Evolutionary conservation across 1,140 invertebrate genomes (phyloP), one percentile per base, ranked within the genome.

Genomic region (Diuraphis noxia): DNA sequence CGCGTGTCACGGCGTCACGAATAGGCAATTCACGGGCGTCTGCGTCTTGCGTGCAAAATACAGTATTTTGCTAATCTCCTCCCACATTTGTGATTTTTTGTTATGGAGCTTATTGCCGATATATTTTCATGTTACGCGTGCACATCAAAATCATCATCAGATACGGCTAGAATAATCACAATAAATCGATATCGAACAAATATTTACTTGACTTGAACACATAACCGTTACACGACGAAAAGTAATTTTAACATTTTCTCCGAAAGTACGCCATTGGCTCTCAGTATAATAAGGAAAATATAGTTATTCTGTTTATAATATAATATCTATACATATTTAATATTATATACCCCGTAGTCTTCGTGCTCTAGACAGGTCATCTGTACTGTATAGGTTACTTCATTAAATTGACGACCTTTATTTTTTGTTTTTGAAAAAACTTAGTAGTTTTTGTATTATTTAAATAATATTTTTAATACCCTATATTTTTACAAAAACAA

Each of bases 11-110:
- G 81, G 86, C 49, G 85, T 82, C 30, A 34, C 88, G 46, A 91
- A 92, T 91, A 88, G 85, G 89, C 89, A 92, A 85, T 79, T 85
- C 72, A 90, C 25, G 89, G 77, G 90, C 88, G 46, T 92, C 43
- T n/a, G 40, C 36, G 40, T 49, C 41, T 63, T 92, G 89, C 87
- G 89, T 91, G 84, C 88, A 56, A 82, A 87, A 85, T 79, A 86
- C 19, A 36, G 86, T 84, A 92, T 92, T 49, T 91, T 10, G 43
- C 86, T 4, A 88, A 77, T 63, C 72, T 23, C 34, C 79, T 52
- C 43, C 38, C 52, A 41, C 36, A 40, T 17, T 63, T 10, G 13
- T 52, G 25, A 21, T 30, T 40, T 38, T 56, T 30, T 17, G 34
- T 88, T 63, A 56, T 56, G 30, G 9, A n/a, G 1, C 30, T 13